Evolutionary conservation across 1,140 invertebrate genomes (phyloP), one percentile per base, ranked within the genome.

Genomic region (Thrips palmi): DNA sequence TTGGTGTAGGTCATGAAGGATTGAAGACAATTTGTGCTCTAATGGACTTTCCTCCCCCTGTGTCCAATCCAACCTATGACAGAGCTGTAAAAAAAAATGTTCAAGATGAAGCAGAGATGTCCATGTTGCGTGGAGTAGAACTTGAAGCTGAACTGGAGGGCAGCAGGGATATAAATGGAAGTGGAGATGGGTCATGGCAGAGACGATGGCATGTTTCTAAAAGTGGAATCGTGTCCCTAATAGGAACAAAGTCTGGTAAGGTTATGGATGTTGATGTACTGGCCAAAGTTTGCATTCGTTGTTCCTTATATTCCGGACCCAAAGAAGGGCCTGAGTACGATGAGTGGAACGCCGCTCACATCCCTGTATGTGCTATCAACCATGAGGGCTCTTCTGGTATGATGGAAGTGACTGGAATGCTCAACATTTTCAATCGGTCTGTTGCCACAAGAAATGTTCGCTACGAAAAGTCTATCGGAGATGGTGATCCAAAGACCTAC

Each of bases 131-230:
- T 12, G 34, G 27, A 36, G 14, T 36, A 11, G 27, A 36, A 4
- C n/a, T n/a, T n/a, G 39, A 46, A 36, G 44, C 45, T 21, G 33
- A 39, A 37, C 21, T 28, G 6, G 17, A 41, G 18, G 4, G 7
- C 15, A 22, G 43, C 25, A 17, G 39, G 18, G 27, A 40, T 15
- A 18, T 47, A 7, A 46, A 34, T 12, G 44, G 46, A 24, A 48
- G 46, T 12, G 46, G 45, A 1, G 45, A 50, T 36, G 46, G 45
- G 0, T 39, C 47, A 0, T 49, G 46, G 44, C 15, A 30, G 4
- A 45, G 44, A 30, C 29, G 42, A 40, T 42, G 44, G 6, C 45
- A 42, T 39, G 20, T 29, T 4, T 44, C 44, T 10, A 17, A 43
- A 1, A 12, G 40, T n/a, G 45, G 43, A 6, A 19, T 47, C 11